Base-by-base conservation (phyloP, 2,888 invertebrate genomes). In the Melinopterus prodromus region DNA sequence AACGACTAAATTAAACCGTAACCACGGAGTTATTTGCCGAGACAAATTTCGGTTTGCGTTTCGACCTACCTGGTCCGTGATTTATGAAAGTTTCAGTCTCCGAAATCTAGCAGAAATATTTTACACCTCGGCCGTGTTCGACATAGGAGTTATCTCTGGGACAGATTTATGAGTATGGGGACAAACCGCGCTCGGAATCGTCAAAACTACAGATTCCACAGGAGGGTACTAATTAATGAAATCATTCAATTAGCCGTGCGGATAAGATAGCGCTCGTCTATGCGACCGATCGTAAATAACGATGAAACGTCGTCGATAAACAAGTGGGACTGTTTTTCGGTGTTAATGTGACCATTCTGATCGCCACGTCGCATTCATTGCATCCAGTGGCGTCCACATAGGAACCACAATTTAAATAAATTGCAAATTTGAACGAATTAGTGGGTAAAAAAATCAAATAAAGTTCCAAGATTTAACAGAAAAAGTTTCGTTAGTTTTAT, bases 221-320 rank as follows among this genome's bases (percentile, higher is more conserved):
- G 36, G 36, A 74, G 36, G 35, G 74, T 74, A 74, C 74, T 74
- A 74, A 74, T 74, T 74, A 74, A 74, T 74, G 37, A 74, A 74
- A 74, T 74, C 74, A 74, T 74, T 74, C 37, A 74, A 74, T 74
- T 74, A 74, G 53, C 37, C 74, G 26, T 74, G 14, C 35, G n/a
- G 74, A 74, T 74, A 74, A 74, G 74, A 74, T 74, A 74, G 37
- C n/a, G 15, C 35, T 36, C 7, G 36, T 7, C 35, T 16, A 71
- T 16, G 71, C 16, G 71, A 71, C 71, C 15, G 14, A 15, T 71
- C 26, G 15, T 71, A 71, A 71, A 71, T 16, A 15, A 16, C 71
- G 15, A 35, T n/a, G 36, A 15, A 74, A 74, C 9, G 74, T 36
- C 71, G 35, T 7, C 14, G 53, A 53, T 53, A 53, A 53, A 7